These are phyloP conservation scores for Ammodytes marinus DNA, from an alignment of 2,113 vertebrate species.

Conservation along the genomic window DNA sequence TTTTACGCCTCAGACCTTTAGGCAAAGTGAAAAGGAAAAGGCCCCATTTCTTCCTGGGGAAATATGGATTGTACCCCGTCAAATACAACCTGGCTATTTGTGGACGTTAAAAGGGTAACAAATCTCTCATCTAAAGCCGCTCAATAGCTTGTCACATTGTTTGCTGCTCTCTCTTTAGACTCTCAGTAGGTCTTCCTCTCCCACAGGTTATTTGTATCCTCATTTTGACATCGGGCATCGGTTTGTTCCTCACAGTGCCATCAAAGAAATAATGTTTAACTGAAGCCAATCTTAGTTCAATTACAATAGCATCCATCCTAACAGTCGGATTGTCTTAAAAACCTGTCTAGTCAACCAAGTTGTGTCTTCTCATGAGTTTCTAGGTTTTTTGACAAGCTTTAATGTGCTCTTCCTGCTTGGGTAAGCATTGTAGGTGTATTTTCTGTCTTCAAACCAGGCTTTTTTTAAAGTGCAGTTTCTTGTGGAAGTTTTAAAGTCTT, in stretches of 20 bases:
- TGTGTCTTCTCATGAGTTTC: background rate
- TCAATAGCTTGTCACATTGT: constrained; percentile 54
- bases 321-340: background rate
- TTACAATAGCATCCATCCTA: background rate
- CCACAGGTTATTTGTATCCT: constrained; percentile 34
- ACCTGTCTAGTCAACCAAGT: background rate
- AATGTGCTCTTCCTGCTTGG: constrained; percentile 3
- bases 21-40: constrained; percentile 11
- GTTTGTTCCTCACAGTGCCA: background rate
- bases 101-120: constrained; percentile 53
- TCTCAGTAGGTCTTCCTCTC: background rate
- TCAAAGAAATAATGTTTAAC: background rate
- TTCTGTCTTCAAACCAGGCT: background rate
- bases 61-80: constrained; percentile 42
- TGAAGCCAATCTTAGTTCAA: background rate
- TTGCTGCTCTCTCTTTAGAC: constrained; percentile 12
- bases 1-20: background rate
- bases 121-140: constrained; percentile 31
- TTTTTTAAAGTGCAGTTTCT: constrained; percentile 2
- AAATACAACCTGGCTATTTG: constrained; percentile 48
- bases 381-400: background rate
- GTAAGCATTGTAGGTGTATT: background rate
- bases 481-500: constrained; percentile 22
- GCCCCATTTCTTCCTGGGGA: constrained; percentile 18
- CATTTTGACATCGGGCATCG: background rate